Evolutionary conservation across 2,888 invertebrate species (phyloP).

Genomic region (Norana najaformis): DNA sequence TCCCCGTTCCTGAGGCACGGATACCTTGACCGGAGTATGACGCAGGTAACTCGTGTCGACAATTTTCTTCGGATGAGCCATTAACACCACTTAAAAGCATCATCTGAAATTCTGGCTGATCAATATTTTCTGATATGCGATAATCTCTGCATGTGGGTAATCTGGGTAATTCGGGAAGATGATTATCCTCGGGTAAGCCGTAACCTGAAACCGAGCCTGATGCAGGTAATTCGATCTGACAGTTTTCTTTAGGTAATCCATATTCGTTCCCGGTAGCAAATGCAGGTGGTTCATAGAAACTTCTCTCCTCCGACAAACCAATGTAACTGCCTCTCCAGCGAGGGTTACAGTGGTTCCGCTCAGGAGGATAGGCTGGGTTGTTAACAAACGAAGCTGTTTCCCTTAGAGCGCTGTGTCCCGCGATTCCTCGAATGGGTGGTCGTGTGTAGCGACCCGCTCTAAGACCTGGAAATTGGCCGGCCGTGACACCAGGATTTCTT

Average conservation of each 20-base stretch:
- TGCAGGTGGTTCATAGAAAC: not conserved
- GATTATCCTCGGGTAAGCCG: not conserved
- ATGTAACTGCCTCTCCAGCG: not conserved
- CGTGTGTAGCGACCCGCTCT: not conserved
- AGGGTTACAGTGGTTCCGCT: not conserved
- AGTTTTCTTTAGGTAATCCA: not conserved
- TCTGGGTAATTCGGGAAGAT: not conserved
- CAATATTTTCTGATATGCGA: not conserved
- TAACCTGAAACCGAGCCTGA: not conserved
- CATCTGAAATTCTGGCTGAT: not conserved
- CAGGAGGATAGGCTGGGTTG: not conserved
- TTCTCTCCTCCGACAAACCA: not conserved
- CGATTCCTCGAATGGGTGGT: not conserved
- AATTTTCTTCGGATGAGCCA: not conserved
- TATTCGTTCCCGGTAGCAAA: not conserved
- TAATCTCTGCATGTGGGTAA: not conserved
- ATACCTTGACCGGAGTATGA: not conserved
- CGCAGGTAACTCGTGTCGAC: not conserved
- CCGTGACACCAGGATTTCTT: not conserved
- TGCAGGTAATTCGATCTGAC: not conserved
- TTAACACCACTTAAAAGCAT: not conserved
- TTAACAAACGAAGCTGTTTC: not conserved
- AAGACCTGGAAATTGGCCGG: not conserved
- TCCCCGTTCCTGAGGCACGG: not conserved
- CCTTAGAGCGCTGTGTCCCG: not conserved